phyloP scores from a whole-genome alignment of 2,797 vertebrate genomes.

The Sphenopsis melanotis region DNA sequence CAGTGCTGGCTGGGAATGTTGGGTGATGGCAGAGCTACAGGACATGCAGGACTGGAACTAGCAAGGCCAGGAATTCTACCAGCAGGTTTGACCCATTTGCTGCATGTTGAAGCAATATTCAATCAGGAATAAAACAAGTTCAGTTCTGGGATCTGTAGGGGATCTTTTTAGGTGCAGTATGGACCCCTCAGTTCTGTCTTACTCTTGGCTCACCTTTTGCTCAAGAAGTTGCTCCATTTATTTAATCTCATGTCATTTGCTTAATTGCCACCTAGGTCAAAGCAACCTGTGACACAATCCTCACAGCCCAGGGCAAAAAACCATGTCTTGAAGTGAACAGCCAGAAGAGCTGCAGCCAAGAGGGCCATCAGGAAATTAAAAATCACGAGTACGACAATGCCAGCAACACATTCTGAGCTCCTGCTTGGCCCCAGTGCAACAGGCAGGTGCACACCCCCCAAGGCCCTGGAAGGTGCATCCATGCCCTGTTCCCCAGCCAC shows the following conservation, averaged over 20 bases:
- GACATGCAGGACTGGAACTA: neutral
- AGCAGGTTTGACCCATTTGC: neutral
- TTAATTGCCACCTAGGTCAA: neutral
- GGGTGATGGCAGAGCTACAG: neutral
- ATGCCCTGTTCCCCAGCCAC: neutral
- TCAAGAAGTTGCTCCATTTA: neutral
- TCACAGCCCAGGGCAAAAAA: neutral
- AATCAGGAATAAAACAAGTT: neutral
- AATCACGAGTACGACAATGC: accelerated
- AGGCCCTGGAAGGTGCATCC: neutral
- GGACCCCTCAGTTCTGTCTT: neutral
- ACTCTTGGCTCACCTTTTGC: neutral
- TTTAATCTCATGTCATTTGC: neutral
- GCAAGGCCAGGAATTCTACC: neutral
- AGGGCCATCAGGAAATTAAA: neutral
- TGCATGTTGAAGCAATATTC: neutral
- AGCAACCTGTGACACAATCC: neutral
- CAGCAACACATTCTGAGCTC: neutral
- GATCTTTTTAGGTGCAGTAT: neutral
- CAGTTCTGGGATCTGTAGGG: neutral
- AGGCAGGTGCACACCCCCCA: neutral
- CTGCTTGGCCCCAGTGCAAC: neutral
- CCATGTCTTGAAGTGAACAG: accelerated
- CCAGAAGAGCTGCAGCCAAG: neutral
- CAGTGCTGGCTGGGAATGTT: neutral